Base-by-base conservation (phyloP, 2,888 invertebrate species). In the Dichetophora obliterata region DNA sequence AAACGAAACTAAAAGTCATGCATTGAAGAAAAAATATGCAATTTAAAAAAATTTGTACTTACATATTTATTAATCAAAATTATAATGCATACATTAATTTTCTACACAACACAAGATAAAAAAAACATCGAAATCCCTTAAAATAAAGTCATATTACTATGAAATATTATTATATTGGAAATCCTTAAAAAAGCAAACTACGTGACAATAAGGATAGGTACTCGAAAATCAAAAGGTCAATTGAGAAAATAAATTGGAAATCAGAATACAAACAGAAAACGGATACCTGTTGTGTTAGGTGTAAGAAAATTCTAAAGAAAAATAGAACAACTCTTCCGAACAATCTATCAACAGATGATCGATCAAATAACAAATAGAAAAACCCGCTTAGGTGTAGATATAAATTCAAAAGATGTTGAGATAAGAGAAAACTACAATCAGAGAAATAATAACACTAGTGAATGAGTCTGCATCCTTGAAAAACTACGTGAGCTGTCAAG, bases 301-400 rank as follows among this genome's bases (percentile, higher is more conserved):
- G n/a, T 34, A 24, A 63, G 27, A 16, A 34, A 24, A 27, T 63
- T 63, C 27, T 34, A 5, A 19, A 5, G 34, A 63, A 63, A 63
- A 63, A n/a, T n/a, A 27, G 27, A 27, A 63, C 27, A 27, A n/a
- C 5, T 63, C 27, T n/a, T 63, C 43, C 6, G n/a, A 63, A 34
- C 63, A 34, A 27, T 14, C 63, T 63, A 34, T 63, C 34, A 27
- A 31, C 27, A 31, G 27, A 63, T 63, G 63, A 63, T 63, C 63
- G 63, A 63, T 63, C 31, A 31, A n/a, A 63, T 11, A 11, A 43
- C 43, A n/a, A 34, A 63, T 34, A n/a, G 63, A 34, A 16, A 9
- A 19, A 54, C 54, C 6, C 6, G 9, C 43, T 43, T 11, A 43
- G 43, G 1, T 43, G 3, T 43, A 43, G 11, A 14, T 43, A 43